Conservation (phyloP, 2,797 vertebrate species). For the Prionace glauca region DNA sequence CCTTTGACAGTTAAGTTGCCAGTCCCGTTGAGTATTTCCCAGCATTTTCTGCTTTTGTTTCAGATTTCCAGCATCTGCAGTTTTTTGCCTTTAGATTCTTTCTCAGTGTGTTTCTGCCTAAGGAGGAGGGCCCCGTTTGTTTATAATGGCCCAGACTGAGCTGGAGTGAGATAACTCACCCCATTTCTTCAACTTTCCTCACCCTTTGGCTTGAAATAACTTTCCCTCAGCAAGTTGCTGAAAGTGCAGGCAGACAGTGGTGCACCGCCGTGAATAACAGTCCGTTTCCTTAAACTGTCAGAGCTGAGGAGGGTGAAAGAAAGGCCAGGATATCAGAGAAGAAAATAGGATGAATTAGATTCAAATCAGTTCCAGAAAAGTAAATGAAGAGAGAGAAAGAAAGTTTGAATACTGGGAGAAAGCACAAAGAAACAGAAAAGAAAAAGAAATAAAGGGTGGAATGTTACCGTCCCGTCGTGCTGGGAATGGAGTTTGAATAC, state of each 20-base stretch:
- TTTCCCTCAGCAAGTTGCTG: not conserved
- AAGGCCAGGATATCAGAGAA: not conserved
- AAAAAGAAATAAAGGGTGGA: not conserved
- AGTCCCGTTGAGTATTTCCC: too few relatives aligned
- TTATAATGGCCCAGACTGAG: not conserved
- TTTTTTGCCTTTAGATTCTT: not conserved
- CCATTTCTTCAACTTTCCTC: not conserved
- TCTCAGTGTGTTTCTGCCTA: not conserved
- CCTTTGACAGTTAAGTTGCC: too few relatives aligned
- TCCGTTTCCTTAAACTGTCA: too few relatives aligned
- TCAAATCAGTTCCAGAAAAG: not conserved
- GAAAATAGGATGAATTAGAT: not conserved
- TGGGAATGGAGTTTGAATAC: too few relatives aligned
- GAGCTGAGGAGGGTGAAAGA: not conserved
- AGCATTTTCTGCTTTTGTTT: too few relatives aligned
- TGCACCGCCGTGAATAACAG: not conserved
- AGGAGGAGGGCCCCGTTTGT: not conserved
- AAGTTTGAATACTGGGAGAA: not conserved
- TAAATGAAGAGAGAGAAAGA: not conserved
- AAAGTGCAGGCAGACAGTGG: not conserved
- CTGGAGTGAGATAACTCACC: not conserved
- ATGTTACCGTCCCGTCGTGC: too few relatives aligned
- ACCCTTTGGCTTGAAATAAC: not conserved
- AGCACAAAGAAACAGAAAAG: not conserved
- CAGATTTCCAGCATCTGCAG: too few relatives aligned